These are phyloP conservation scores for Toxotes jaculatrix DNA, from an alignment of 2,113 vertebrate species.

Conservation along the genomic window DNA sequence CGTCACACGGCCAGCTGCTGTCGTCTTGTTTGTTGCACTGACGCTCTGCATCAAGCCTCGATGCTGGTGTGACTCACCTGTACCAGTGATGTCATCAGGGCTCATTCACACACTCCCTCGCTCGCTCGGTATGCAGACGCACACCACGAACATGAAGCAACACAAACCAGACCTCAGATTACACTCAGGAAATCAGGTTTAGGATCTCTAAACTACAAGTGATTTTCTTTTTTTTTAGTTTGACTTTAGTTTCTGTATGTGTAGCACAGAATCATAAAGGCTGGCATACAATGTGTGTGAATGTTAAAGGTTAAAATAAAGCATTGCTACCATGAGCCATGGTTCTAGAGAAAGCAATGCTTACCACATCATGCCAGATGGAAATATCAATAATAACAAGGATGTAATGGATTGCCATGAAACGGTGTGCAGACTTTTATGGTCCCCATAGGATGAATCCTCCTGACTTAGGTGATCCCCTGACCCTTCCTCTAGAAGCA, in stretches of 20 bases:
- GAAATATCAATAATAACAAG: not conserved
- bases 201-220: not conserved
- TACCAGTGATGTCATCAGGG: slow-evolving; percentile 56
- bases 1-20: slow-evolving; percentile 66
- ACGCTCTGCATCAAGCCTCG: slow-evolving; percentile 34
- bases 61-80: slow-evolving; percentile 75
- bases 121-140: not conserved
- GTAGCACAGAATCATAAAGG: not conserved
- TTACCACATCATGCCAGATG: not conserved
- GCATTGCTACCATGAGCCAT: not conserved
- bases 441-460: not conserved
- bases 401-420: not conserved
- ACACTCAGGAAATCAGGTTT: not conserved
- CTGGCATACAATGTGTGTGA: not conserved
- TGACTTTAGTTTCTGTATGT: not conserved
- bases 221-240: not conserved
- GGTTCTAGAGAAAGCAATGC: not conserved
- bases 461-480: not conserved
- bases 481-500: not conserved
- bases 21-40: slow-evolving; percentile 65
- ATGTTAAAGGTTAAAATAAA: not conserved
- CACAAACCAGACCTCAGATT: not conserved
- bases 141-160: not conserved
- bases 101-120: slow-evolving; percentile 3
- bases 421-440: not conserved